These are phyloP conservation scores for Dipodomys stephensi DNA, from an alignment of 2,113 vertebrate species.

Conservation along the genomic window DNA sequence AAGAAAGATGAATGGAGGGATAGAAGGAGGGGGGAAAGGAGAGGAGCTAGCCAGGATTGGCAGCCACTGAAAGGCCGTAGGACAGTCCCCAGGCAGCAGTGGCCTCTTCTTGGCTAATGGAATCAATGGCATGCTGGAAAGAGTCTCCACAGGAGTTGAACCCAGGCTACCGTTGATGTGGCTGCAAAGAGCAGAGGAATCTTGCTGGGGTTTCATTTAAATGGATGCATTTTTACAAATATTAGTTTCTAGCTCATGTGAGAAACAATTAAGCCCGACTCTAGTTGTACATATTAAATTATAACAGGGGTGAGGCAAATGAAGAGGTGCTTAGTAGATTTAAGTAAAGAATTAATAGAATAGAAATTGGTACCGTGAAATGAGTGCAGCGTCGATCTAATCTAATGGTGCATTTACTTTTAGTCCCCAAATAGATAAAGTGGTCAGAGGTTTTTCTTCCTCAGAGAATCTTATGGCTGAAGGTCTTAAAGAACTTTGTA, in stretches of 20 bases:
- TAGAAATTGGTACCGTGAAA: slow-evolving; percentile 66
- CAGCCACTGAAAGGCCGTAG: slow-evolving; percentile 16
- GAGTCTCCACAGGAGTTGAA: slow-evolving; percentile 65
- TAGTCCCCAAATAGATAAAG: slow-evolving; percentile 60
- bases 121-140: slow-evolving; percentile 74
- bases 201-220: slow-evolving; percentile 81
- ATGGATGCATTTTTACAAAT: slow-evolving; percentile 76
- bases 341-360: slow-evolving; percentile 73
- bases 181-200: slow-evolving; percentile 60
- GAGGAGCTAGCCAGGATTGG: not conserved
- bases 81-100: slow-evolving; percentile 36
- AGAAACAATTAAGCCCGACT: slow-evolving; percentile 82
- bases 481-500: slow-evolving; percentile 66
- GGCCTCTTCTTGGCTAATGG: slow-evolving; percentile 77
- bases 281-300: slow-evolving; percentile 77
- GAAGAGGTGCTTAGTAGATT: slow-evolving; percentile 69
- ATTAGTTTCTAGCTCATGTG: slow-evolving; percentile 74
- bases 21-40: too few relatives aligned
- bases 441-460: slow-evolving; percentile 20
- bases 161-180: slow-evolving; percentile 59
- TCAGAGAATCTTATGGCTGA: slow-evolving; percentile 36
- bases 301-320: slow-evolving; percentile 64
- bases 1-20: too few relatives aligned
- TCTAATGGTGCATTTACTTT: slow-evolving; percentile 55
- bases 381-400: not conserved